Conservation (phyloP, 2,888 invertebrate genomes). For the Elysia crispata region DNA sequence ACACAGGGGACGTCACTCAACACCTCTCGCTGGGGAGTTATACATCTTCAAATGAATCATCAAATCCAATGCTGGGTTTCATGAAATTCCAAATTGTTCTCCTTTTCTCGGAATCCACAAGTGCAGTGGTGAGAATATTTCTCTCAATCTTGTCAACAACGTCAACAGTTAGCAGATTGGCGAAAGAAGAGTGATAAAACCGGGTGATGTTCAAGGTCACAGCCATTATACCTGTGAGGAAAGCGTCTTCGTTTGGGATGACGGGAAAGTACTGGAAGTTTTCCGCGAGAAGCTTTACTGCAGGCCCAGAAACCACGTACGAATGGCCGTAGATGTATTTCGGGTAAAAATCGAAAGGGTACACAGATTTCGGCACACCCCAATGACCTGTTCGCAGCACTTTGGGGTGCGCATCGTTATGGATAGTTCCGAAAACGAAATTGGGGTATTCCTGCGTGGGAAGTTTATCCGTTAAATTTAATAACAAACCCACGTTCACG, state of each 20-base stretch:
- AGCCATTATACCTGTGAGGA: constrained; percentile 32
- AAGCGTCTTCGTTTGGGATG: constrained; percentile 30
- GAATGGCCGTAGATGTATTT: constrained; percentile 3
- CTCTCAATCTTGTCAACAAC: no score
- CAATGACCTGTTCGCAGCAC: neutral
- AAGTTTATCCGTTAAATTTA: neutral
- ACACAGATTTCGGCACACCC: constrained; percentile 11
- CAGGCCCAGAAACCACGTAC: constrained; percentile 17
- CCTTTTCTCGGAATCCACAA: no score
- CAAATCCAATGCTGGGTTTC: no score
- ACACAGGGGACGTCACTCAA: no score
- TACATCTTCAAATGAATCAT: no score
- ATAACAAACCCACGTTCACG: constrained; percentile 23
- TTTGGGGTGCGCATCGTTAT: neutral
- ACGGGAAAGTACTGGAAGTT: neutral
- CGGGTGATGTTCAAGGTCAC: no score
- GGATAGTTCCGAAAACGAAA: neutral
- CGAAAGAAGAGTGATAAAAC: no score
- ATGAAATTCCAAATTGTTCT: no score
- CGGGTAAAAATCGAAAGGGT: constrained; percentile 12
- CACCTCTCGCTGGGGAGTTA: no score
- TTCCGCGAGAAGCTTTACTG: neutral
- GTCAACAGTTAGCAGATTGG: no score
- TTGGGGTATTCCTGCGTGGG: neutral
- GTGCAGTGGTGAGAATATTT: no score